Percentiles rank a stretch among this genome's conserved stretches.
phyloP scores from a whole-genome alignment of 2,888 invertebrate genomes.

The Xestia c-nigrum region DNA sequence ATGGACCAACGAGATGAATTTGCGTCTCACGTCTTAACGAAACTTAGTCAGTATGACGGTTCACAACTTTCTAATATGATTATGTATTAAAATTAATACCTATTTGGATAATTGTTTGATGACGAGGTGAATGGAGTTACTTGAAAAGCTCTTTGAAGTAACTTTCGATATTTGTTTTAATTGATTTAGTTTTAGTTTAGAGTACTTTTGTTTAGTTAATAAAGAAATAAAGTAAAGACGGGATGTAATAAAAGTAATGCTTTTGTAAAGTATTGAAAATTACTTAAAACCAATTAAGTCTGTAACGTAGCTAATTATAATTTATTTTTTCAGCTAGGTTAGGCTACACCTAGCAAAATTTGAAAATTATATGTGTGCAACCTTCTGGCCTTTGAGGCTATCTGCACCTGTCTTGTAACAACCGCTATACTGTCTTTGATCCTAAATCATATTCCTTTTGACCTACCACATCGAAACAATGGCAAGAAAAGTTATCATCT shows the following conservation, averaged over 20 bases:
- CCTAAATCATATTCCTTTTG: neutral
- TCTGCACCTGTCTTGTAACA: neutral
- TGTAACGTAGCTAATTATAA: too few species aligned
- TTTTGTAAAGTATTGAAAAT: too few species aligned
- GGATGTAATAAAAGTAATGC: too few species aligned
- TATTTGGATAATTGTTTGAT: constrained; percentile 54
- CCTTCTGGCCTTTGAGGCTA: neutral
- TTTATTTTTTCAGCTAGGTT: too few species aligned
- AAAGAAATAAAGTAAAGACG: too few species aligned
- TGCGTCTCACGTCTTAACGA: constrained; percentile 67
- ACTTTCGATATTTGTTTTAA: constrained; percentile 47
- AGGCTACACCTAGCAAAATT: too few species aligned
- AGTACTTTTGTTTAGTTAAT: constrained; percentile 33
- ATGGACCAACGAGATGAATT: constrained; percentile 75
- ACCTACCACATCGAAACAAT: neutral
- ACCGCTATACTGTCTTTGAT: neutral
- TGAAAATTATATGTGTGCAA: too few species aligned
- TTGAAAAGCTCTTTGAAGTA: constrained; percentile 22
- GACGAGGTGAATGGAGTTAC: constrained; percentile 45
- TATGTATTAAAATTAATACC: constrained; percentile 43
- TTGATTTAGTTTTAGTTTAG: constrained; percentile 40
- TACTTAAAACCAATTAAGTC: too few species aligned
- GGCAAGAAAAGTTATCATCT: neutral
- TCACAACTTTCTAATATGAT: constrained; percentile 53
- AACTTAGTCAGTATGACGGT: constrained; percentile 46